These are phyloP conservation scores for Crocodylus rhombifer DNA, from an alignment of 2,797 vertebrate species.

Conservation along the genomic window DNA sequence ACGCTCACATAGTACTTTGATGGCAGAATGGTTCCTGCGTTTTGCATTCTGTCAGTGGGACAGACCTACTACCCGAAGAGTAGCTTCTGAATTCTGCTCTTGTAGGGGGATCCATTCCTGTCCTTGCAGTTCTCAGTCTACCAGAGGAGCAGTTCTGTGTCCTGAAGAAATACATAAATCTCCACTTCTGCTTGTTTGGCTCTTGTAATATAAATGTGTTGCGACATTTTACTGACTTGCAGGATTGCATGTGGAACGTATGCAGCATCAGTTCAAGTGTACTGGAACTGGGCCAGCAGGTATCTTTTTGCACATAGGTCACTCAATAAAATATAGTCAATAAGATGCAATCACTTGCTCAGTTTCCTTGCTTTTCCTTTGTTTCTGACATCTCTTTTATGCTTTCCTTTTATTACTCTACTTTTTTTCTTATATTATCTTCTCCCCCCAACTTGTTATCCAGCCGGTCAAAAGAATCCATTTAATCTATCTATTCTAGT, in stretches of 20 bases:
- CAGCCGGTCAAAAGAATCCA: neutral
- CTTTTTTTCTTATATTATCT: neutral
- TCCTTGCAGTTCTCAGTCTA: neutral
- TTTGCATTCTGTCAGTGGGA: neutral
- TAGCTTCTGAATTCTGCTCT: neutral
- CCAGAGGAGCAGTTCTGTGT: neutral
- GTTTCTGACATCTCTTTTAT: neutral
- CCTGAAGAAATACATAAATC: neutral
- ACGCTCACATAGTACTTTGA: too few species aligned
- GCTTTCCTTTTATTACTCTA: neutral
- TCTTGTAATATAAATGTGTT: neutral
- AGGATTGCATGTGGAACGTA: neutral
- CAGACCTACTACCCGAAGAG: neutral
- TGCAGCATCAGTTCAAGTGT: neutral
- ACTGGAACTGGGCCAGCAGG: neutral
- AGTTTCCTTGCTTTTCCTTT: neutral
- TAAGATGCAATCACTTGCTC: neutral
- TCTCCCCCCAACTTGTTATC: neutral
- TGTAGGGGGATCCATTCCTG: neutral
- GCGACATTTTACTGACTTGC: neutral
- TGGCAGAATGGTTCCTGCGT: neutral
- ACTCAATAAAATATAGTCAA: neutral
- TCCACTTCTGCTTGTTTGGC: neutral
- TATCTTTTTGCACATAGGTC: rapidly evolving
- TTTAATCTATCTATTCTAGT: neutral